These are phyloP conservation scores for Machimus atricapillus DNA, from an alignment of 2,888 invertebrate species.

Conservation along the genomic window DNA sequence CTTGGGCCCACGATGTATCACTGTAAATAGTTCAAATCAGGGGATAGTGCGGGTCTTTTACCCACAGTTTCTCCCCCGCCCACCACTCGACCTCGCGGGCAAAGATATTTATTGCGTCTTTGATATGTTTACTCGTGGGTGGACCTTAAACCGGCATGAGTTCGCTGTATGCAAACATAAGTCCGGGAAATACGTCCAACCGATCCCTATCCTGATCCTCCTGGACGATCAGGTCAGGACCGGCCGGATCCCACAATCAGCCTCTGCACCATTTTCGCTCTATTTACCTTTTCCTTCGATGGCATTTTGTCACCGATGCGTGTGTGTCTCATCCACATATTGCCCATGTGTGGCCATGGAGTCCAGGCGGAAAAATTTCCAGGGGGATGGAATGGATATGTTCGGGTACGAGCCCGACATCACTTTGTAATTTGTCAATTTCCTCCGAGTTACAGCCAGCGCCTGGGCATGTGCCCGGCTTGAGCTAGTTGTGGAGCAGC, in stretches of 20 bases:
- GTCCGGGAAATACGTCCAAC: neutral
- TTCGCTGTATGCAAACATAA: neutral
- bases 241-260: neutral
- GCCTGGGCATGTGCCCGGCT: neutral
- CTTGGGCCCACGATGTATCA: neutral
- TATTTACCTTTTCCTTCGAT: neutral
- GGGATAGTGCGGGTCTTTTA: neutral
- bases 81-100: neutral
- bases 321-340: neutral
- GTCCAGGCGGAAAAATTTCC: neutral
- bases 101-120: slow-evolving; percentile 4
- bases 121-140: neutral
- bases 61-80: neutral
- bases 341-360: neutral
- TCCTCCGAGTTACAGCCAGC: neutral
- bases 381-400: neutral
- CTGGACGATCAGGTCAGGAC: neutral
- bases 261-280: neutral
- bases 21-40: neutral
- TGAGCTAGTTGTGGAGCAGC: neutral
- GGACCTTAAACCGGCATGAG: neutral
- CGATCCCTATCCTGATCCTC: neutral
- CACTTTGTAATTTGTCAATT: slow-evolving; percentile 17
- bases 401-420: neutral
- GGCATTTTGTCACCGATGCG: neutral